phyloP scores from a whole-genome alignment of 2,113 vertebrate species.

The Canis aureus region DNA sequence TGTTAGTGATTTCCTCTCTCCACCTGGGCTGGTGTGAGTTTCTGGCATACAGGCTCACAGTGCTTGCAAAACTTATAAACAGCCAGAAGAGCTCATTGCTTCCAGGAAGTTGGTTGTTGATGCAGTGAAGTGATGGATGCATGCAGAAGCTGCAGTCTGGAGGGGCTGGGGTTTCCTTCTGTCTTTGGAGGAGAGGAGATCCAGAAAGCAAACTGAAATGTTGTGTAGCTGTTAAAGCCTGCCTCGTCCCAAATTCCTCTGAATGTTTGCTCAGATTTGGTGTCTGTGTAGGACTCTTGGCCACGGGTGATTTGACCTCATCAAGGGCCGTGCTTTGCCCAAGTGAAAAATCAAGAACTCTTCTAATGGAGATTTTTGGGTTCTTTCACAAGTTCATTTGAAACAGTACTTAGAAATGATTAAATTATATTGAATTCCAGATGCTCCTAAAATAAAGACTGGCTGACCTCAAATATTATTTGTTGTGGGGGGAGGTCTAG shows the following conservation, averaged over 20 bases:
- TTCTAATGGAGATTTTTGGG: neutral
- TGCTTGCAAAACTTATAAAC: slow-evolving; percentile 76
- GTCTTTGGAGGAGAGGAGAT: neutral
- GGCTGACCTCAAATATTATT: neutral
- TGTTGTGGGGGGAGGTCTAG: neutral
- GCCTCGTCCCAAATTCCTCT: slow-evolving; percentile 58
- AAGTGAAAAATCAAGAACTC: slow-evolving; percentile 56
- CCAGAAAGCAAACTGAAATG: slow-evolving; percentile 70
- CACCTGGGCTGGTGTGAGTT: slow-evolving; percentile 46
- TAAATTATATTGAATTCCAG: slow-evolving; percentile 43
- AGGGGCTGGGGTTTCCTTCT: neutral
- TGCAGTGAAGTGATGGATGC: slow-evolving; percentile 42
- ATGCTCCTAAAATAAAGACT: slow-evolving; percentile 28
- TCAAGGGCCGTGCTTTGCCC: neutral
- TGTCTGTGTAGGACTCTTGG: neutral
- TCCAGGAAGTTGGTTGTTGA: slow-evolving; percentile 73
- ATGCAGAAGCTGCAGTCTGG: slow-evolving; percentile 3
- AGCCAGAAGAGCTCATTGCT: slow-evolving; percentile 38
- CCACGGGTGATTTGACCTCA: neutral
- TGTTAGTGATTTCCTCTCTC: neutral
- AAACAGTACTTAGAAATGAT: slow-evolving; percentile 46
- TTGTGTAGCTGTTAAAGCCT: slow-evolving; percentile 81
- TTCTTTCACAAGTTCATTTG: slow-evolving; percentile 40
- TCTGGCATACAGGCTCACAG: slow-evolving; percentile 48
- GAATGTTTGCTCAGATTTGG: slow-evolving; percentile 30